These are phyloP conservation scores for Acrobeloides nanus DNA, from an alignment of 2,888 invertebrate genomes.

Conservation along the genomic window DNA sequence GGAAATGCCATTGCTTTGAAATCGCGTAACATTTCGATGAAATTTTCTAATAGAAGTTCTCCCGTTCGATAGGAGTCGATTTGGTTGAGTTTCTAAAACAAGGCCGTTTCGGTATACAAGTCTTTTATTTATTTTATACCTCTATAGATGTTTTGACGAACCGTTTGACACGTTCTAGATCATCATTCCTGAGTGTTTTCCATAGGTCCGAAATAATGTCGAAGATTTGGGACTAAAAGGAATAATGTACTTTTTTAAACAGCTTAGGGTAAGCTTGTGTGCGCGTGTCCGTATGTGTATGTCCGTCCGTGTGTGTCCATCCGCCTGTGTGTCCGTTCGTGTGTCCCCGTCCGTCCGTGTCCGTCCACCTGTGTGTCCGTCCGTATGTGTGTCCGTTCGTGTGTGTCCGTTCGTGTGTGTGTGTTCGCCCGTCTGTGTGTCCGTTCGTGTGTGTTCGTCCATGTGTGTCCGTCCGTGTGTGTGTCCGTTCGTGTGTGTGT, in stretches of 20 bases:
- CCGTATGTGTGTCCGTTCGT: too few species aligned
- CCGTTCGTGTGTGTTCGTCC: too few species aligned
- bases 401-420: too few species aligned
- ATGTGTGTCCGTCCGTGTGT: too few species aligned
- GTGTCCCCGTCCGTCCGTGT: too few species aligned
- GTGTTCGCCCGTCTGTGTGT: too few species aligned
- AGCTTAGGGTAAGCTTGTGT: slow-evolving; percentile 9
- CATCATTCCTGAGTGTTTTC: slow-evolving; percentile 11
- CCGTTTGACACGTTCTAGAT: slow-evolving; percentile 7
- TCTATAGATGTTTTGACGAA: slow-evolving; percentile 7
- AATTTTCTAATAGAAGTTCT: slow-evolving; percentile 27
- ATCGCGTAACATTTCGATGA: slow-evolving; percentile 12
- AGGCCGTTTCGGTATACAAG: slow-evolving; percentile 1
- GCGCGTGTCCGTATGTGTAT: slow-evolving; percentile 12
- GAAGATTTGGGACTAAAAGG: slow-evolving; percentile 16
- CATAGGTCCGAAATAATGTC: slow-evolving; percentile 14
- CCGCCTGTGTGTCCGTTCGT: too few species aligned
- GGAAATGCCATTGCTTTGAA: slow-evolving; percentile 14
- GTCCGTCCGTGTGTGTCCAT: too few species aligned
- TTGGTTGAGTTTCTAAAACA: slow-evolving; percentile 16
- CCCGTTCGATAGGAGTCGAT: slow-evolving; percentile 21
- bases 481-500: too few species aligned
- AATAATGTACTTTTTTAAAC: not conserved
- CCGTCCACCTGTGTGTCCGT: too few species aligned
- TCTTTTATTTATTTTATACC: slow-evolving; percentile 5